Percentiles rank a stretch among this genome's conserved stretches.
Conservation (phyloP, 2,888 invertebrate species). For the Eudemis profundana region DNA sequence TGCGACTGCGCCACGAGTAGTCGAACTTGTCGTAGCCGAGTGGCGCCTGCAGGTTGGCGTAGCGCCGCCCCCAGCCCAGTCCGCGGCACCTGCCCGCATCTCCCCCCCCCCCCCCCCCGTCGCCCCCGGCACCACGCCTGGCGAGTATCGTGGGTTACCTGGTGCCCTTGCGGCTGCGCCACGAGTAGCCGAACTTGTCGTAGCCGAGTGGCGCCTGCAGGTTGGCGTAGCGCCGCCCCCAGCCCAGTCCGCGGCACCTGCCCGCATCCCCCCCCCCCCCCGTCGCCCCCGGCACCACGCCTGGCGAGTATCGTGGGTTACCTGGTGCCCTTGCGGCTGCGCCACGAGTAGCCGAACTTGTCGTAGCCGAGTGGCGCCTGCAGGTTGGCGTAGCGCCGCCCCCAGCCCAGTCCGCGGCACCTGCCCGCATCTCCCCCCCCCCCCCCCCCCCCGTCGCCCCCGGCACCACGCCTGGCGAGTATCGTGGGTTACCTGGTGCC, state of each 20-base stretch:
- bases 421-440: conserved; percentile 97
- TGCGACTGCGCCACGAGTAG: conserved; percentile 97
- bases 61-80: conserved; percentile 98
- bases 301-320: no score
- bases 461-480: conserved; percentile 90
- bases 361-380: conserved; percentile 99
- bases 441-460: conserved; percentile 97
- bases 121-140: no score
- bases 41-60: conserved; percentile 98
- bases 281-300: no score
- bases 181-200: conserved; percentile 99
- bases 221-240: conserved; percentile 98
- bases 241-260: conserved; percentile 96
- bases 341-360: conserved; percentile 99
- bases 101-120: no score
- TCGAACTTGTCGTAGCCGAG: conserved; percentile 99
- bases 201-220: conserved; percentile 98
- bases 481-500: no score
- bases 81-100: conserved; percentile 97
- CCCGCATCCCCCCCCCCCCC: conserved; percentile 97
- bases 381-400: conserved; percentile 96
- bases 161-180: conserved; percentile 94
- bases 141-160: conserved; percentile 82
- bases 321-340: conserved; percentile 93
- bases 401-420: conserved; percentile 97